Evolutionary conservation across 2,113 vertebrate species (phyloP), one percentile per base, ranked within the genome.

Genomic region (Edolisoma coerulescens): DNA sequence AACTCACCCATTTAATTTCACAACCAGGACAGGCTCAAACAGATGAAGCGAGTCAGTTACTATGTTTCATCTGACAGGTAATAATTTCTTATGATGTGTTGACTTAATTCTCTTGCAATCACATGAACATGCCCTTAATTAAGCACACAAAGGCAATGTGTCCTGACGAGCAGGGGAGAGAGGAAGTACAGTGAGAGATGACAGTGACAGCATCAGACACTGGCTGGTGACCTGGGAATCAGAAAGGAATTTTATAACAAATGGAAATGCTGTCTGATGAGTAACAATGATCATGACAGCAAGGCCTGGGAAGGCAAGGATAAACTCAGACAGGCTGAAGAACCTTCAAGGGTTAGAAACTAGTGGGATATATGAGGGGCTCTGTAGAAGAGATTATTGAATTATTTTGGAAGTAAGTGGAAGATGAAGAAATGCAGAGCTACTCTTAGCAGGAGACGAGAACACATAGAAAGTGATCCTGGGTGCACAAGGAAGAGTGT

Each of bases 21-120:
- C 68, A 97, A 95, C 30, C 42, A 84, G 63, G 71, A 90, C 83
- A 96, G 83, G 92, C 83, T 93, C 59, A 35, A 95, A 90, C 92
- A 95, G 88, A 92, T 74, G 71, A 70, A 69, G 15, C 53, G 11
- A 90, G 86, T 93, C 89, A 81, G 71, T 86, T 95, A 94, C 75
- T 67, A 20, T 86, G 86, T 90, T 93, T 95, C 89, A 70, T 86
- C 83, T 95, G 96, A 92, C 88, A 96, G 88, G 90, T 90, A 90
- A 81, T 90, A 86, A 95, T 96, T 95, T 95, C 64, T 67, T 57
- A 50, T 63, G 52, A 95, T 90, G 39, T 70, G 79, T 95, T 90
- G 76, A 88, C 50, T 96, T 92, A 86, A 93, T 88, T 93, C 54
- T 65, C 94, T 88, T 86, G 92, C 83, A 95, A 89, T 92, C 80